Base-by-base conservation (phyloP, 2,888 invertebrate genomes). In the Vandiemenella viatica region DNA sequence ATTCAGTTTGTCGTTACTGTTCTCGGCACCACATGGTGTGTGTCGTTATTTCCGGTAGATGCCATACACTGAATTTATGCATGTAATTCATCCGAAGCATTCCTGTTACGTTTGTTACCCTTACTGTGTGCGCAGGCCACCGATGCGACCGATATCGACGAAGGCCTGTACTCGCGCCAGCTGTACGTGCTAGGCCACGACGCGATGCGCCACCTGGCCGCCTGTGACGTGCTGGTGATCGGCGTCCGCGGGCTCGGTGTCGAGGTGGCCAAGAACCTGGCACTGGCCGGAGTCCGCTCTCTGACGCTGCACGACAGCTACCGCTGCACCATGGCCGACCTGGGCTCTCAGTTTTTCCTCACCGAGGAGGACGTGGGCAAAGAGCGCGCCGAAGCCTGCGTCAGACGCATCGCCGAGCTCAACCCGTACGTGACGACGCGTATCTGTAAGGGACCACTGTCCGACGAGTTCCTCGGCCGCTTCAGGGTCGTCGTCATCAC, bases 131-230 rank as follows among this genome's bases (percentile, higher is more conserved):
- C n/a, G n/a, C n/a, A n/a, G n/a, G n/a, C n/a, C n/a, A n/a, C n/a
- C n/a, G n/a, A n/a, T n/a, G n/a, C n/a, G n/a, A n/a, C n/a, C 32
- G 87, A 87, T 63, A 89, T 90, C 67, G 90, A 90, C 74, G 90
- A 90, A 70, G 82, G 86, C 60, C 73, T 90, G 53, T 91, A 91
- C 69, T 90, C 90, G 55, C 76, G 90, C 63, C 90, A 91, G 70
- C 75, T 91, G n/a, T 98, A 98, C 68, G 97, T 98, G 43, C 76
- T 99, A 62, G 98, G 98, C 2, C 95, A 96, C 68, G 96, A 96
- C 66, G 98, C 97, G 56, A 99, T 99, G 98, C 84, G 89, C 52
- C 83, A 91, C 21, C 13, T 32, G 32, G 10, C 32, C 13, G 32
- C 2, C 13, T 10, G 13, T 10, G 3, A 71, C 54, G 69, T 77